Percentiles rank a stretch among this genome's conserved stretches.
Conservation (phyloP, 2,888 invertebrate genomes). For the Lasioglossum zephyrum region DNA sequence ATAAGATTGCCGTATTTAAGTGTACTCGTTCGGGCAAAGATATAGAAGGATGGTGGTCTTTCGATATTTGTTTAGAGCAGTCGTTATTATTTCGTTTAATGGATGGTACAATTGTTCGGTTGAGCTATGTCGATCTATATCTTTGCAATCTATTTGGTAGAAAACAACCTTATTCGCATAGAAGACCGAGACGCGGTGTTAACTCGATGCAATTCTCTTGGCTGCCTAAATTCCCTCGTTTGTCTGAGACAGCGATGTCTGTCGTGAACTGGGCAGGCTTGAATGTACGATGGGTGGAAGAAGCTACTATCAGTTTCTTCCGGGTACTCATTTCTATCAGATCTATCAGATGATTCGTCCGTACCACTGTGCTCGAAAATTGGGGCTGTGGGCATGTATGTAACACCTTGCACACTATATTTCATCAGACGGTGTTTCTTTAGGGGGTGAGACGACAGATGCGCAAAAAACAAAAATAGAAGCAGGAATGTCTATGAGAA, state of each 20-base stretch:
- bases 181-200: conserved; percentile 40
- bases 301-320: conserved; percentile 71
- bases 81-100: background rate
- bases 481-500: conserved; percentile 21
- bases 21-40: conserved; percentile 64
- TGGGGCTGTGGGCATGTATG: conserved; percentile 73
- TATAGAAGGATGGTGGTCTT: conserved; percentile 58
- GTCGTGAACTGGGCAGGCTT: conserved; percentile 79
- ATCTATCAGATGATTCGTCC: conserved; percentile 69
- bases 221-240: conserved; percentile 78
- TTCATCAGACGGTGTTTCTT: conserved; percentile 19
- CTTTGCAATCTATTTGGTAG: conserved; percentile 64
- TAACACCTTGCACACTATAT: conserved; percentile 49
- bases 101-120: background rate
- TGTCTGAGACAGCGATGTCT: conserved; percentile 79
- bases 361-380: conserved; percentile 76
- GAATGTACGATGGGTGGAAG: conserved; percentile 71
- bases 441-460: conserved; percentile 17
- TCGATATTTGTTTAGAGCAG: background rate
- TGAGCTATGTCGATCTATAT: conserved; percentile 57
- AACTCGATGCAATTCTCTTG: conserved; percentile 69
- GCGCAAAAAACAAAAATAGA: conserved; percentile 14
- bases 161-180: conserved; percentile 61
- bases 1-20: conserved; percentile 53
- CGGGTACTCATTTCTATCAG: conserved; percentile 69